Percentiles rank a stretch among this genome's conserved stretches.
Evolutionary conservation across 2,797 vertebrate species (phyloP).

Genomic region (Lates japonicus): DNA sequence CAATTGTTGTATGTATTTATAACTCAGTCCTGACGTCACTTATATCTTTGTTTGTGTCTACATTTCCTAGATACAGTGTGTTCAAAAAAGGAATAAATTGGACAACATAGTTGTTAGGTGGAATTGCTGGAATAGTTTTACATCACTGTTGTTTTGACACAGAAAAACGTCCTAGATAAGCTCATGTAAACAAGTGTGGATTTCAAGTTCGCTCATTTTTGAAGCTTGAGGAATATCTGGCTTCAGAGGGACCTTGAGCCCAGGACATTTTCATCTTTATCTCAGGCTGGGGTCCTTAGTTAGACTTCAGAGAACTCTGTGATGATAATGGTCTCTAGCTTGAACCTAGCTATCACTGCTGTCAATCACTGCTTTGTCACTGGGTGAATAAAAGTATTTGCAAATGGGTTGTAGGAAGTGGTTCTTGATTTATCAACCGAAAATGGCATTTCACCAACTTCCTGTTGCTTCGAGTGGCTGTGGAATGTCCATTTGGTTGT

Average conservation of each 20-base stretch:
- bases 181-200: constrained; percentile 43
- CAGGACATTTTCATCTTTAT: constrained; percentile 64
- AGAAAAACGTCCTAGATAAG: constrained; percentile 18
- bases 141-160: constrained; percentile 37
- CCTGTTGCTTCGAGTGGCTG: constrained; percentile 36
- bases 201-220: constrained; percentile 42
- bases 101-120: constrained; percentile 25
- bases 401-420: constrained; percentile 40
- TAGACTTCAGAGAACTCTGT: constrained; percentile 62
- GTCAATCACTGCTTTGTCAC: constrained; percentile 48
- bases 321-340: constrained; percentile 61
- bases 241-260: constrained; percentile 56
- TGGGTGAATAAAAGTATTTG: constrained; percentile 59
- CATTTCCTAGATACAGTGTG: constrained; percentile 41
- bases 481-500: constrained; percentile 47
- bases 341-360: constrained; percentile 48
- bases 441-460: constrained; percentile 58
- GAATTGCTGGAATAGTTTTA: constrained; percentile 15
- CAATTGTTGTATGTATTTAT: constrained; percentile 65
- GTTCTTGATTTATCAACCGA: constrained; percentile 50
- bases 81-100: constrained; percentile 21
- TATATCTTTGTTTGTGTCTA: constrained; percentile 46
- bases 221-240: constrained; percentile 68
- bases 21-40: constrained; percentile 32
- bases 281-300: constrained; percentile 43